These are phyloP conservation scores for Acleris holmiana DNA, from an alignment of 2,888 invertebrate genomes.

Conservation along the genomic window DNA sequence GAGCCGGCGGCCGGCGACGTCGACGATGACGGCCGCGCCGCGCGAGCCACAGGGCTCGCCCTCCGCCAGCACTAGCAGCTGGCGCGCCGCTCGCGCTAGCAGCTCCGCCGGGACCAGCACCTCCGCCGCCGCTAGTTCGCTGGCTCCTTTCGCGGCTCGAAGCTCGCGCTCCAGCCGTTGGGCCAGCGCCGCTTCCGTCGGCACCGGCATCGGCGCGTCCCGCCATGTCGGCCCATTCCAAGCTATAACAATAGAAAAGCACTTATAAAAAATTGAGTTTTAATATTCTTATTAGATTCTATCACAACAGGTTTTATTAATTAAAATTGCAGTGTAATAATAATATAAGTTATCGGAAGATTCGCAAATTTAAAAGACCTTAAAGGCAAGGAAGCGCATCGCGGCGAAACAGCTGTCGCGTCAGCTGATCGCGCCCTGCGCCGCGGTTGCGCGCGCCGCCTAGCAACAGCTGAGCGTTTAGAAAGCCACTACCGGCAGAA, in stretches of 20 bases:
- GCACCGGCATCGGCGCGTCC: constrained; percentile 78
- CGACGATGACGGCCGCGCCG: constrained; percentile 93
- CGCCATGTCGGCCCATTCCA: constrained; percentile 79
- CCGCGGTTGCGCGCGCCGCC: constrained; percentile 71
- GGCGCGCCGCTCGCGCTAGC: constrained; percentile 90
- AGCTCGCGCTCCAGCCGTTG: constrained; percentile 91
- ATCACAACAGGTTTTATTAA: no score
- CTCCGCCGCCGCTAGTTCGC: constrained; percentile 92
- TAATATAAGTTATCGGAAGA: no score
- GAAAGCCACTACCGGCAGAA: constrained; percentile 66
- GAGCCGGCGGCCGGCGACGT: constrained; percentile 91
- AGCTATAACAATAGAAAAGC: constrained; percentile 66
- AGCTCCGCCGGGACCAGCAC: constrained; percentile 93
- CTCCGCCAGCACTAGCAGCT: constrained; percentile 92
- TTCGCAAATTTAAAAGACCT: constrained; percentile 33
- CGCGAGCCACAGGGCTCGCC: constrained; percentile 95
- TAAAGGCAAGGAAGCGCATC: constrained; percentile 52
- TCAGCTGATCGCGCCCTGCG: constrained; percentile 62
- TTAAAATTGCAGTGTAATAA: no score
- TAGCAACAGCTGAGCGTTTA: constrained; percentile 75
- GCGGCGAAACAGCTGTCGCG: constrained; percentile 69
- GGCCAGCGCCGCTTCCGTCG: constrained; percentile 88
- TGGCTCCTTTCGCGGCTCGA: constrained; percentile 90
- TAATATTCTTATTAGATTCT: background rate
- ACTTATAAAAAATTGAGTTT: constrained; percentile 45